Percentiles rank a stretch among this genome's conserved stretches.
Evolutionary conservation across 2,888 invertebrate species (phyloP).

Genomic region (Troides helena): DNA sequence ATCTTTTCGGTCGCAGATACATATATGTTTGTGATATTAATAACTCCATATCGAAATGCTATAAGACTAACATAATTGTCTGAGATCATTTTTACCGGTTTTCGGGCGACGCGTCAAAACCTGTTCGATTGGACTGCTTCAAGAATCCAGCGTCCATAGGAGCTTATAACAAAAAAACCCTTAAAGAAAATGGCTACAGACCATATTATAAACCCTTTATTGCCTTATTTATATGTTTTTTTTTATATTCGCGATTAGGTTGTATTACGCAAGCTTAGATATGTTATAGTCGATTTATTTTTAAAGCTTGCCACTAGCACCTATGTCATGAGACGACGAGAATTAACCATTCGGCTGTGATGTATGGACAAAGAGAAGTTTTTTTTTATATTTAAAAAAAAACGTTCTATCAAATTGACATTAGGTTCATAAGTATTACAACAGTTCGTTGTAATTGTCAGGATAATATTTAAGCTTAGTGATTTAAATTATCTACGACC

Average conservation of each 20-base stretch:
- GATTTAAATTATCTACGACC: constrained; percentile 13
- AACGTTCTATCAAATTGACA: no score
- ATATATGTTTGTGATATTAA: constrained; percentile 42
- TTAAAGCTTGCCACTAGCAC: no score
- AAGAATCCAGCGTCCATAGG: constrained; percentile 59
- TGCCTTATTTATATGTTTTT: constrained; percentile 16
- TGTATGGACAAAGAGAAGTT: no score
- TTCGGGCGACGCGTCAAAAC: constrained; percentile 67
- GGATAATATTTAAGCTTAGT: not conserved
- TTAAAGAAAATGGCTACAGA: constrained; percentile 21
- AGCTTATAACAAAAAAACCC: constrained; percentile 28
- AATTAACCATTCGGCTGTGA: no score
- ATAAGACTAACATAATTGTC: constrained; percentile 69
- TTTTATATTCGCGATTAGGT: not conserved
- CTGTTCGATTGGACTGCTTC: constrained; percentile 69
- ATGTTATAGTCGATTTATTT: no score
- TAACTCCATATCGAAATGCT: constrained; percentile 58
- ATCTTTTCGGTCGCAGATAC: not conserved
- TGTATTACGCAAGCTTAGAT: no score
- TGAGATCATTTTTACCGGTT: constrained; percentile 74
- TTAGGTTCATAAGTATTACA: no score
- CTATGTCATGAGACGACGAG: no score
- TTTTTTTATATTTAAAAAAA: no score
- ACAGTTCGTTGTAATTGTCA: not conserved
- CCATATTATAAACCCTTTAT: constrained; percentile 14